Base-by-base conservation (phyloP, 2,888 invertebrate genomes). In the Agrotis ipsilon region DNA sequence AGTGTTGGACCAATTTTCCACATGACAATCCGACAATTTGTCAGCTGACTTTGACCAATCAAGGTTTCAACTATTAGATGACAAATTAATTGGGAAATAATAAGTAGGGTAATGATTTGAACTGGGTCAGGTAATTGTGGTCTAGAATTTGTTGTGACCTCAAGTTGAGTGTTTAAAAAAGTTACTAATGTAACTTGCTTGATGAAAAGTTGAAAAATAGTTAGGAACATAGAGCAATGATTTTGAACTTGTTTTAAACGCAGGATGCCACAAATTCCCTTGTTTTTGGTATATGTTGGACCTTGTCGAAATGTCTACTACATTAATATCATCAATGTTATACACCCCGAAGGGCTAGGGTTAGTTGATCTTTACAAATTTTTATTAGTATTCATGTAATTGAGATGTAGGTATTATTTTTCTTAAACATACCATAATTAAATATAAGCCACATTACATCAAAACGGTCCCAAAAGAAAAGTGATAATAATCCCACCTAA, bases 1-100 rank as follows among this genome's bases (percentile, higher is more conserved):
- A 80, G 39, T 11, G 11, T 39, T 39, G 45, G 66, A 70, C 77
- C 69, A 81, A 81, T 84, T 85, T 83, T 81, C 81, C 72, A 70
- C 70, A 78, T 87, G 85, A 82, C 80, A 83, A 80, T 81, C 81
- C 72, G 72, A 80, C 84, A 77, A 79, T 85, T 86, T 84, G 77
- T 78, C 32, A 62, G 70, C 74, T 78, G 80, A 66, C 57, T 51
- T 75, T 78, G 80, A 66, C 57, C 52, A 76, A 77, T 70, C 85
- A 83, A 85, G 84, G 82, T 80, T 71, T 57, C 2, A 51, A 49
- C 27, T n/a, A 55, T 77, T 67, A 82, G 46, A 71, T 74, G 74
- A 78, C 60, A 75, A 75, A 78, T 73, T 67, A 65, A 71, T 55
- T 69, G 67, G n/a, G 27, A 55, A 63, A 65, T 43, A 64, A 61